Evolutionary conservation across 1,140 invertebrate genomes (phyloP).

Genomic region (Bombus affinis): DNA sequence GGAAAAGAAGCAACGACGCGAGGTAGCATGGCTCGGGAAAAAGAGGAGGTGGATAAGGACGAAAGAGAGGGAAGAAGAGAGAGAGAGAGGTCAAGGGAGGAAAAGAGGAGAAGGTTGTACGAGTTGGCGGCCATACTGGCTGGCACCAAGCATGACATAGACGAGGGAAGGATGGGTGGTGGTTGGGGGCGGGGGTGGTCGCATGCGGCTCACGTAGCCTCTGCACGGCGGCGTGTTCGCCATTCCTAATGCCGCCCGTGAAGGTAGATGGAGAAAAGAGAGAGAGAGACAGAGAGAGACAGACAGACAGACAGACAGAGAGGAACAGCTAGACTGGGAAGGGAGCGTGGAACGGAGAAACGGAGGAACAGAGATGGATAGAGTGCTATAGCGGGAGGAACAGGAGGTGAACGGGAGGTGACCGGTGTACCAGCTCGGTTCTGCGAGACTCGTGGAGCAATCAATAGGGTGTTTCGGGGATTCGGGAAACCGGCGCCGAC

Average conservation of each 20-base stretch:
- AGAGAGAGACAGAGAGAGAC: conserved; percentile 37
- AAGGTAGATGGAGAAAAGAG: conserved; percentile 74
- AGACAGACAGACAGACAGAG: conserved; percentile 42
- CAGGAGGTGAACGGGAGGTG: conserved; percentile 70
- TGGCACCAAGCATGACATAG: conserved; percentile 77
- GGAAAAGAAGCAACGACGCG: conserved; percentile 20
- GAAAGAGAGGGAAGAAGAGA: conserved; percentile 64
- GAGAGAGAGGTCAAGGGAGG: conserved; percentile 77
- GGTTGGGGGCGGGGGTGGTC: conserved; percentile 78
- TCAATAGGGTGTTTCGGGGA: conserved; percentile 86
- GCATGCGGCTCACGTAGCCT: conserved; percentile 85
- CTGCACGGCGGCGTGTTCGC: conserved; percentile 85
- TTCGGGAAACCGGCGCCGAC: conserved; percentile 82
- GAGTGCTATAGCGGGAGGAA: conserved; percentile 60
- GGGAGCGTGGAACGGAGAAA: conserved; percentile 43
- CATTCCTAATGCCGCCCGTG: conserved; percentile 84
- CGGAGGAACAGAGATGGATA: conserved; percentile 49
- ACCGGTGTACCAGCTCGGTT: conserved; percentile 77
- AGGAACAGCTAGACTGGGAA: conserved; percentile 18
- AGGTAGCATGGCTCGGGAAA: conserved; percentile 6
- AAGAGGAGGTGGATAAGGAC: conserved; percentile 61
- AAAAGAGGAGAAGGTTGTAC: conserved; percentile 77
- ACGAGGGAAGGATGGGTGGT: conserved; percentile 72
- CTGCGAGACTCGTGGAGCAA: conserved; percentile 81
- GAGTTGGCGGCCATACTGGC: conserved; percentile 79